phyloP scores from a whole-genome alignment of 2,113 vertebrate genomes.

The Callipepla squamata region DNA sequence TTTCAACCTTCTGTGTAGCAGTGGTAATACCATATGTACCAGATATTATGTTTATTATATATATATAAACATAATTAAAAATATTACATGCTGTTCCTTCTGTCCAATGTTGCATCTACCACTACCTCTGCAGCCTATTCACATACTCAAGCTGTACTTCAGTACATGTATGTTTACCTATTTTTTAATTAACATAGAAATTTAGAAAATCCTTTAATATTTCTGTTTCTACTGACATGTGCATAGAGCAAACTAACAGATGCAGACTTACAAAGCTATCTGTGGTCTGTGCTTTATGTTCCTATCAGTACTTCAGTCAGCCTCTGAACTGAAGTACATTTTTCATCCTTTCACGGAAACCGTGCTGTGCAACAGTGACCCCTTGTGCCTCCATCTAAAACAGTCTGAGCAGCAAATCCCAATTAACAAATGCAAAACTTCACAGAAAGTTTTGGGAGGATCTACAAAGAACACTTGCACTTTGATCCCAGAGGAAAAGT shows the following conservation, averaged over 20 bases:
- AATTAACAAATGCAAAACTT: background rate
- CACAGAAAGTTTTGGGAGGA: background rate
- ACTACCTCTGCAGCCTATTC: background rate
- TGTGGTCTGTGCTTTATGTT: background rate
- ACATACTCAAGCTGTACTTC: background rate
- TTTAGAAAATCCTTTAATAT: background rate
- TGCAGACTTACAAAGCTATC: background rate
- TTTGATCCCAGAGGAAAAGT: background rate
- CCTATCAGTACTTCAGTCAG: background rate
- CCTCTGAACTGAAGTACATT: background rate
- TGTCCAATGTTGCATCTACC: background rate
- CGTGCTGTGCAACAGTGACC: slow-evolving; percentile 53
- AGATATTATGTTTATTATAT: background rate
- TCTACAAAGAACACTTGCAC: background rate
- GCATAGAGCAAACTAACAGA: background rate
- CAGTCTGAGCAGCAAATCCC: background rate
- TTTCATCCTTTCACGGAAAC: background rate
- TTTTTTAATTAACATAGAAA: background rate
- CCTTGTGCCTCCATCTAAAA: slow-evolving; percentile 42
- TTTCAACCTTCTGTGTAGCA: background rate
- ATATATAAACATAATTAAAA: background rate
- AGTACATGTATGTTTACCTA: background rate
- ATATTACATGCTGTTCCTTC: background rate
- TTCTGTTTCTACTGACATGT: rapidly evolving
- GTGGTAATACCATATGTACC: background rate